Evolutionary conservation across 1,140 invertebrate genomes (phyloP).

Genomic region (Atta colombica): DNA sequence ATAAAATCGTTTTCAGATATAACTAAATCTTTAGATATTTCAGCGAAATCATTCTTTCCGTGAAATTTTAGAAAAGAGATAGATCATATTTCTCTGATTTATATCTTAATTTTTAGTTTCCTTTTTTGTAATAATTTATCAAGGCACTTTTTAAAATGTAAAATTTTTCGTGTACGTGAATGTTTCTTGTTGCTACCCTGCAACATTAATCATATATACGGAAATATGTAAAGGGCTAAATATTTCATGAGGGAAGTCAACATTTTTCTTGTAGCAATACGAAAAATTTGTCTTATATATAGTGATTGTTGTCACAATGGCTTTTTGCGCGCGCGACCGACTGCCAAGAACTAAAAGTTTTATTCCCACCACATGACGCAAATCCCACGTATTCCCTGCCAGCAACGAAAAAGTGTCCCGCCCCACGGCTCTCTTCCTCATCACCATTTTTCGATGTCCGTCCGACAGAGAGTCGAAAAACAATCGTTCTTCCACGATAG

Average conservation of each 20-base stretch:
- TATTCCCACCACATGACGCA: slow-evolving; percentile 51
- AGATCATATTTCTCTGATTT: background rate
- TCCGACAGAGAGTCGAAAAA: slow-evolving; percentile 33
- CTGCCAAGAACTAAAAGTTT: slow-evolving; percentile 53
- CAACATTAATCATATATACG: slow-evolving; percentile 18
- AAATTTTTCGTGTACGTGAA: background rate
- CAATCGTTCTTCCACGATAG: slow-evolving; percentile 37
- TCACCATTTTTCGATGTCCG: slow-evolving; percentile 56
- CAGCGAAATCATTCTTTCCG: too few relatives aligned
- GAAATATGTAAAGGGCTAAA: slow-evolving; percentile 14
- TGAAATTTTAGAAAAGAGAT: background rate
- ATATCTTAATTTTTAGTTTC: background rate
- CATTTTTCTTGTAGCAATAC: slow-evolving; percentile 25
- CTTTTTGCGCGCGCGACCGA: slow-evolving; percentile 40
- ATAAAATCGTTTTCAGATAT: too few relatives aligned
- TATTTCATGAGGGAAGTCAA: slow-evolving; percentile 30
- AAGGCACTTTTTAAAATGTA: background rate
- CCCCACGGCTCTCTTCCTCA: slow-evolving; percentile 52
- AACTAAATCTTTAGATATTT: too few relatives aligned
- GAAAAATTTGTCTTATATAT: slow-evolving; percentile 42
- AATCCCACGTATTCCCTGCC: slow-evolving; percentile 51
- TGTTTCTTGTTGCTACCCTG: background rate
- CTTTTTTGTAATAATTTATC: background rate
- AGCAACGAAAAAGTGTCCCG: slow-evolving; percentile 34
- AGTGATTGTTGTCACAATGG: slow-evolving; percentile 39